Conservation (phyloP, 2,113 vertebrate species). For the Calidris pygmaea region DNA sequence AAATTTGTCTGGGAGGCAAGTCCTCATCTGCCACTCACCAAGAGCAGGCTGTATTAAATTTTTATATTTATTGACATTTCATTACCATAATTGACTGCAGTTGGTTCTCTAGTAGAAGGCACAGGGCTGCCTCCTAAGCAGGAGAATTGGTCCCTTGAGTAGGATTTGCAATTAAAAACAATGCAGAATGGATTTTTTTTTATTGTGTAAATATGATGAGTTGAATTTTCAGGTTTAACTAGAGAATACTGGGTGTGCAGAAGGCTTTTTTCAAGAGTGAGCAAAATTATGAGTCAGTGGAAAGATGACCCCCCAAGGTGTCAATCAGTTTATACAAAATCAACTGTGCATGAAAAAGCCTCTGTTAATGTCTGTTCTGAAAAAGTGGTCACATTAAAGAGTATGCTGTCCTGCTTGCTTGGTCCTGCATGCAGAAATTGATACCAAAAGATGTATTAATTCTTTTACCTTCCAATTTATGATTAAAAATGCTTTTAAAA, state of each 20-base stretch:
- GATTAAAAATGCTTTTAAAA: background rate
- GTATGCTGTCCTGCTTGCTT: background rate
- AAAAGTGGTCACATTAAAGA: background rate
- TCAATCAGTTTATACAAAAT: slow-evolving; percentile 92
- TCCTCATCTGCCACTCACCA: slow-evolving; percentile 95
- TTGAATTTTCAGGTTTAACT: slow-evolving; percentile 82
- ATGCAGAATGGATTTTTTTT: slow-evolving; percentile 86
- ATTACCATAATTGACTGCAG: slow-evolving; percentile 99
- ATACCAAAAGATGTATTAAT: background rate
- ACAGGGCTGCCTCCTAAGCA: slow-evolving; percentile 84
- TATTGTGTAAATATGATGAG: slow-evolving; percentile 91
- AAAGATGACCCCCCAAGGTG: slow-evolving; percentile 83
- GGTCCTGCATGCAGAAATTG: background rate
- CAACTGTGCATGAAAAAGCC: slow-evolving; percentile 91
- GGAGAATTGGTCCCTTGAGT: slow-evolving; percentile 83
- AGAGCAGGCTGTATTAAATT: slow-evolving; percentile 95
- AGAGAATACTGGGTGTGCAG: slow-evolving; percentile 76
- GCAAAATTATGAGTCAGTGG: slow-evolving; percentile 86
- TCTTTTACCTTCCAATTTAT: background rate
- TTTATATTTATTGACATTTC: slow-evolving; percentile 99
- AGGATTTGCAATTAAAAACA: slow-evolving; percentile 97
- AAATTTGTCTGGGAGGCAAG: slow-evolving; percentile 96
- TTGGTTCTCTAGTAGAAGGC: slow-evolving; percentile 85
- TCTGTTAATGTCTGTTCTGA: slow-evolving; percentile 65
- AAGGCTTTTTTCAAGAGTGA: slow-evolving; percentile 75